phyloP scores from a whole-genome alignment of 2,888 invertebrate species.

The Tinea pellionella region DNA sequence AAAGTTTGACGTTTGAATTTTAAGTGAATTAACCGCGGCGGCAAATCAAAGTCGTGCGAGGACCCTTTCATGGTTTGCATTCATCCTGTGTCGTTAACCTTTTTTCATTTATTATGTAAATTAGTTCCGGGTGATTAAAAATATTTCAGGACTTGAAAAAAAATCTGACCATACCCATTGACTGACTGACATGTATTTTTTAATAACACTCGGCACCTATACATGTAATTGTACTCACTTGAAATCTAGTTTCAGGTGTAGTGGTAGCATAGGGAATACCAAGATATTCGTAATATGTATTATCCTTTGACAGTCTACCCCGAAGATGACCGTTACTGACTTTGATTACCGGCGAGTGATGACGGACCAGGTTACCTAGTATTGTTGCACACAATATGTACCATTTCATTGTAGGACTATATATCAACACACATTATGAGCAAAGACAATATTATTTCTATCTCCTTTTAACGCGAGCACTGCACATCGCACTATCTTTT shows the following conservation, averaged over 20 bases:
- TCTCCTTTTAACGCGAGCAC: background rate
- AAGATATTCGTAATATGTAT: conserved; percentile 34
- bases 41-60: too few relatives aligned
- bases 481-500: background rate
- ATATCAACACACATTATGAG: background rate
- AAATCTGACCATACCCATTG: too few relatives aligned
- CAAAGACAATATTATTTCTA: background rate
- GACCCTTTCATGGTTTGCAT: too few relatives aligned
- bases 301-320: conserved; percentile 35
- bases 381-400: background rate
- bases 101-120: too few relatives aligned
- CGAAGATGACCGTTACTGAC: conserved; percentile 33
- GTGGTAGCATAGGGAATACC: conserved; percentile 45
- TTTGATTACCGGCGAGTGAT: conserved; percentile 34
- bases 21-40: too few relatives aligned
- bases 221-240: conserved; percentile 35
- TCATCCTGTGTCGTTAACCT: too few relatives aligned
- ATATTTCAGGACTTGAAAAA: too few relatives aligned
- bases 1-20: too few relatives aligned
- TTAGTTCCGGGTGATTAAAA: too few relatives aligned
- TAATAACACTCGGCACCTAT: too few relatives aligned
- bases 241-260: conserved; percentile 30
- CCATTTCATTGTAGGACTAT: conserved; percentile 5
- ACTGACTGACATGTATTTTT: too few relatives aligned
- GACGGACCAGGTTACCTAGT: conserved; percentile 24